A percentile compares a stretch with the other conserved stretches of the same genome.
These are phyloP conservation scores for Neolamprologus caudopunctatus DNA, from an alignment of 2,113 vertebrate genomes.

Conservation along the genomic window DNA sequence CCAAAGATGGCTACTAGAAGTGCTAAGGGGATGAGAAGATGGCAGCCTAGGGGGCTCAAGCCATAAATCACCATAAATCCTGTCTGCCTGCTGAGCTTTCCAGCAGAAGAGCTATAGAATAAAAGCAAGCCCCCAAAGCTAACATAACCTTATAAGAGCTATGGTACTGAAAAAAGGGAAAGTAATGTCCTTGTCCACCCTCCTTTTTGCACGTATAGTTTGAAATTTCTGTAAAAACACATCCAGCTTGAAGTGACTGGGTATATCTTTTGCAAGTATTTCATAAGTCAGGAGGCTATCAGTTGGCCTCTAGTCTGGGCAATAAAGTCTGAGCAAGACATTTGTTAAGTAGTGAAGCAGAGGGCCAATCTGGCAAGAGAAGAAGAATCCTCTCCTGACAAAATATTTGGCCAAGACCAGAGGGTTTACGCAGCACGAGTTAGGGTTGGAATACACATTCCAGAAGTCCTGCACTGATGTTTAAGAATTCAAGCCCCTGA, in stretches of 20 bases:
- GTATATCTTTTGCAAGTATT: slow-evolving; percentile 1
- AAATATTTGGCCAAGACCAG: slow-evolving; percentile 32
- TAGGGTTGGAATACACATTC: background rate
- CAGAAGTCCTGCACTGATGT: background rate
- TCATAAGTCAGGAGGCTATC: slow-evolving; percentile 6
- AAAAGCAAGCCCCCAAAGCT: slow-evolving; percentile 16
- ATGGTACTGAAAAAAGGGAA: slow-evolving; percentile 20
- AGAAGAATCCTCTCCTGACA: slow-evolving; percentile 6
- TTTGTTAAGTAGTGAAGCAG: background rate
- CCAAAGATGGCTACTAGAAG: slow-evolving; percentile 6
- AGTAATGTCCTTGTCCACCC: slow-evolving; percentile 27
- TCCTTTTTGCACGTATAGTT: background rate
- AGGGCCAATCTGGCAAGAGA: background rate
- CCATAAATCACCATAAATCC: slow-evolving; percentile 56
- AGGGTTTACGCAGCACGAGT: background rate
- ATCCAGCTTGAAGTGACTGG: background rate
- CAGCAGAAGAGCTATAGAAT: slow-evolving; percentile 4
- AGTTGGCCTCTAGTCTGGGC: background rate
- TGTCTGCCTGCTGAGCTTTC: slow-evolving; percentile 7
- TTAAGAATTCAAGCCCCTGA: background rate
- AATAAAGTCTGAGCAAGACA: background rate
- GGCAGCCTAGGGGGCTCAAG: background rate
- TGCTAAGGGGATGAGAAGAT: slow-evolving; percentile 1
- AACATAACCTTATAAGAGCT: slow-evolving; percentile 18
- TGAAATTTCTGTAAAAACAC: slow-evolving; percentile 5